Conservation (phyloP, 2,888 invertebrate genomes). For the Mythimna albipuncta region DNA sequence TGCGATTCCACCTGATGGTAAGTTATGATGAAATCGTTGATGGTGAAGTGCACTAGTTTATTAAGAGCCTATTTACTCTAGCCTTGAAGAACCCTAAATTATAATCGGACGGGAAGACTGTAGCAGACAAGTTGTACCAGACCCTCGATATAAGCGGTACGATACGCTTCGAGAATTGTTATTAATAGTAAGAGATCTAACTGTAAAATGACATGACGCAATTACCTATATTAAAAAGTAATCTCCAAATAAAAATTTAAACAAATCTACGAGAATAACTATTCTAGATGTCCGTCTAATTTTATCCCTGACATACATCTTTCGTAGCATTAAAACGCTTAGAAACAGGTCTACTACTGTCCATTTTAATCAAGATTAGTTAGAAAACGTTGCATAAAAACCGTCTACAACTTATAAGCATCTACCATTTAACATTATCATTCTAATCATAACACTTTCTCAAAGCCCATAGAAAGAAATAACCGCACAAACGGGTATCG, state of each 20-base stretch:
- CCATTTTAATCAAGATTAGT: slow-evolving; percentile 32
- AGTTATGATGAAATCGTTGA: no score
- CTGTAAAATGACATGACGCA: no score
- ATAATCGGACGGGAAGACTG: no score
- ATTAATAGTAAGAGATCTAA: background rate
- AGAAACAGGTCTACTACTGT: slow-evolving; percentile 9
- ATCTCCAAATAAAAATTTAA: no score
- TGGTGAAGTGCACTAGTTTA: no score
- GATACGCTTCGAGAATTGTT: background rate
- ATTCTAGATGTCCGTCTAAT: background rate
- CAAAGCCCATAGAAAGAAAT: slow-evolving; percentile 1
- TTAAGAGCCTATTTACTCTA: no score
- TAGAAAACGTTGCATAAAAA: slow-evolving; percentile 3
- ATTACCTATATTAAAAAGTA: background rate
- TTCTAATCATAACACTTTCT: slow-evolving; percentile 40
- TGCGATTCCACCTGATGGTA: no score
- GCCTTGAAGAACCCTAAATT: no score
- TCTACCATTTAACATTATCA: slow-evolving; percentile 36
- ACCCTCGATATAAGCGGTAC: no score
- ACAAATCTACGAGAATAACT: background rate
- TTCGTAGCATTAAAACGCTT: background rate
- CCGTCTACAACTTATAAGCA: background rate
- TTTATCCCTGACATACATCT: slow-evolving; percentile 13
- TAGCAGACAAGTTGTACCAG: no score
- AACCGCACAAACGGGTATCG: slow-evolving; percentile 49